Evolutionary conservation across 2,888 invertebrate species (phyloP), one percentile per base, ranked within the genome.

Genomic region (Belgica antarctica): DNA sequence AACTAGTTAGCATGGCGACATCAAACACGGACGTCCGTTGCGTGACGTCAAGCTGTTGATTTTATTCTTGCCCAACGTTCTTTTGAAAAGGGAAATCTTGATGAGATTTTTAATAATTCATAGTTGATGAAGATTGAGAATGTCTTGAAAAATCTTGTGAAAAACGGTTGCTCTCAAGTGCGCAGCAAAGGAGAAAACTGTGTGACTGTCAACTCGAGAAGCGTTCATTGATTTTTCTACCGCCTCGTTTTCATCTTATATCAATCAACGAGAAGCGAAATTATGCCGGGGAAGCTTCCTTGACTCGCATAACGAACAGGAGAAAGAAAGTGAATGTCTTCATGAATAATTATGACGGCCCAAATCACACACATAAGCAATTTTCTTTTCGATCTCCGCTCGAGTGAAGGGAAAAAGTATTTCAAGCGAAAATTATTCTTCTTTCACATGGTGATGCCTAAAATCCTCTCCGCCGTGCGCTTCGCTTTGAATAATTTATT

Each of bases 41-140:
- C n/a, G n/a, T n/a, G n/a, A n/a, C n/a, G n/a, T n/a, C n/a, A n/a
- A n/a, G n/a, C n/a, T n/a, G n/a, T n/a, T n/a, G n/a, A n/a, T n/a
- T n/a, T n/a, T n/a, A n/a, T n/a, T n/a, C n/a, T n/a, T n/a, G n/a
- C n/a, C n/a, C n/a, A n/a, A n/a, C n/a, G n/a, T 41, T 41, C 15
- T 10, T n/a, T 15, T 41, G n/a, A 31, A 31, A 7, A 19, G 19
- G 59, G 59, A 27, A 4, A 59, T 59, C 27, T n/a, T 59, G 59
- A 59, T 59, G 59, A 59, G 59, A 27, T 59, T 1, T 3, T 59
- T 27, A 59, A 59, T 59, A 46, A 46, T 46, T 46, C 17, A 46
- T 46, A 25, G 52, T 41, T 41, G 15, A 41, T 41, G 41, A 41
- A 41, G 41, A 41, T n/a, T n/a, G n/a, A n/a, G 41, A 41, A 41